Conservation (phyloP, 2,888 invertebrate genomes). For the Agriopis leucophaearia region DNA sequence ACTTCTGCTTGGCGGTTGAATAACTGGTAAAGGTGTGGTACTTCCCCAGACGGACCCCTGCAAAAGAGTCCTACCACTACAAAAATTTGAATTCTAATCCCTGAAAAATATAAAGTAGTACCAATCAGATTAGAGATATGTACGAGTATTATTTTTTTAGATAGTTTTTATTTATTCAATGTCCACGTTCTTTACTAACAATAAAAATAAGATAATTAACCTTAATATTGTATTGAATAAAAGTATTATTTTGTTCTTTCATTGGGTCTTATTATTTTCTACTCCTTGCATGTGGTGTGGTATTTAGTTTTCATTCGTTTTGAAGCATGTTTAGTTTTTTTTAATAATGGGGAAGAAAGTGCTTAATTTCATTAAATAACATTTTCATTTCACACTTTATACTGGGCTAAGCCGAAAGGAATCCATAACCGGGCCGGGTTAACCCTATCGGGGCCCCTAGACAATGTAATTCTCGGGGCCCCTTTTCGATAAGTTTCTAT, state of each 20-base stretch:
- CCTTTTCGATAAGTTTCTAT: no score
- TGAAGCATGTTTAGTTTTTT: not conserved
- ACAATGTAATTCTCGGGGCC: no score
- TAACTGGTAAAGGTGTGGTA: no score
- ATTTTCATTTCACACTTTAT: no score
- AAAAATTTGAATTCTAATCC: not conserved
- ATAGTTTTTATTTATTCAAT: conserved; percentile 37
- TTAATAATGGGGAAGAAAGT: not conserved
- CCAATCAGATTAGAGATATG: not conserved
- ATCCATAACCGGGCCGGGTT: no score
- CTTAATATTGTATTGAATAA: conserved; percentile 69
- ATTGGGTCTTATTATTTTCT: conserved; percentile 69
- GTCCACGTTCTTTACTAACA: conserved; percentile 61
- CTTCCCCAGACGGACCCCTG: no score
- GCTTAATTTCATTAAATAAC: no score
- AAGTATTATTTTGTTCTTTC: conserved; percentile 69
- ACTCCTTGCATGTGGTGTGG: conserved; percentile 56
- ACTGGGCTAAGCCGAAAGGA: no score
- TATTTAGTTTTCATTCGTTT: not conserved
- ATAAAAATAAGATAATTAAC: conserved; percentile 65
- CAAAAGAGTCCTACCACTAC: no score
- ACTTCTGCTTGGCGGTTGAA: no score
- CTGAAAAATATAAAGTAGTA: conserved; percentile 4
- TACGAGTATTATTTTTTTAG: conserved; percentile 11
- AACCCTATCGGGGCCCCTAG: no score